A percentile compares a stretch with the other conserved stretches of the same genome.
Conservation (phyloP, 92 coral and sea anemone genomes). For the Muricea muricata region DNA sequence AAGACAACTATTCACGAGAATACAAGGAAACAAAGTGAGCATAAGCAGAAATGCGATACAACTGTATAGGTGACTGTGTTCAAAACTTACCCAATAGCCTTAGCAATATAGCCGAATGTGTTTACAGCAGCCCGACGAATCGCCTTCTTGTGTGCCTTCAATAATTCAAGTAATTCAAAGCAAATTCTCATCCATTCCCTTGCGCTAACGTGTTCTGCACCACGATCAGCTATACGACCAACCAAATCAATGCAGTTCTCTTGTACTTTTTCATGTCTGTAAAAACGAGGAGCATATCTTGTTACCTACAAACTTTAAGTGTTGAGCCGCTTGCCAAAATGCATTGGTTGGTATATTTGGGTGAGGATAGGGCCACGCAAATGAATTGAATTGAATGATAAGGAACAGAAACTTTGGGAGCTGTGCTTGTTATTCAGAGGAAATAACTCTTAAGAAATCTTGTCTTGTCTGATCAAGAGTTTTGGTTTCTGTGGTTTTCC, state of each 20-base stretch:
- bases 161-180: slow-evolving; percentile 90
- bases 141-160: slow-evolving; percentile 99
- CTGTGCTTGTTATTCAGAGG: no score
- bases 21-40: no score
- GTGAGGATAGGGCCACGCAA: no score
- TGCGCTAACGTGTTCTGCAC: slow-evolving; percentile 99
- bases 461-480: no score
- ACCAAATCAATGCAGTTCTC: slow-evolving; percentile 98
- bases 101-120: slow-evolving; percentile 99
- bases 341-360: no score
- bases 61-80: no score
- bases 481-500: no score
- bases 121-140: slow-evolving; percentile 98
- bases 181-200: slow-evolving; percentile 99
- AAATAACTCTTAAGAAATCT: no score
- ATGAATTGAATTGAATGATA: no score
- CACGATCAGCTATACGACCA: slow-evolving; percentile 99
- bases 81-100: slow-evolving; percentile 93
- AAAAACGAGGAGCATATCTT: neutral
- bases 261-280: slow-evolving; percentile 93
- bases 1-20: neutral
- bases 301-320: neutral
- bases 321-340: no score
- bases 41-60: no score
- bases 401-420: no score